Conservation (phyloP, 2,113 vertebrate genomes). For the Heterochromis multidens region DNA sequence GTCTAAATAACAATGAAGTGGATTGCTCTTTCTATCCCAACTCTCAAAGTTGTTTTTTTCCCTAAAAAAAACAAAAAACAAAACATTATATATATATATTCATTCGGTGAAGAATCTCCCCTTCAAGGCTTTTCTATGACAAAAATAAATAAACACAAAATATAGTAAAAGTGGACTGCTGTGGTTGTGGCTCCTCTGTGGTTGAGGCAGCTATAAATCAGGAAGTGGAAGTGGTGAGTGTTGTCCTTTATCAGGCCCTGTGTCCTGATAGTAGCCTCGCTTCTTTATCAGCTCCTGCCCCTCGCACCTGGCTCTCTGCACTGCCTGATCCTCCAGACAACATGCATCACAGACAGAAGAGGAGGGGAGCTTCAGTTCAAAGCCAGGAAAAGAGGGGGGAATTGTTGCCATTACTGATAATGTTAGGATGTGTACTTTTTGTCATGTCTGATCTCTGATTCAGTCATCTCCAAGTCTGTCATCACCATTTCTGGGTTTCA, state of each 20-base stretch:
- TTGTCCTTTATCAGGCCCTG: slow-evolving; percentile 62
- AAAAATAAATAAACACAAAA: slow-evolving; percentile 30
- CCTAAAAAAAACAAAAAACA: neutral
- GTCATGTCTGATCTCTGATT: slow-evolving; percentile 3
- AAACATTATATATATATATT: no score
- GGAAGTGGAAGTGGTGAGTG: slow-evolving; percentile 32
- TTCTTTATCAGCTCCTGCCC: slow-evolving; percentile 65
- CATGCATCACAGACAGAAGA: slow-evolving; percentile 14
- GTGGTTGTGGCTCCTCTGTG: neutral
- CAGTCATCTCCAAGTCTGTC: neutral
- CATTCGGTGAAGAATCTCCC: neutral
- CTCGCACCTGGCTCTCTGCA: slow-evolving; percentile 51
- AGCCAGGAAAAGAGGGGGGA: slow-evolving; percentile 5
- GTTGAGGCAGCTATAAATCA: slow-evolving; percentile 57
- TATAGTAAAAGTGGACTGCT: slow-evolving; percentile 9
- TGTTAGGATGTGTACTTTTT: slow-evolving; percentile 21
- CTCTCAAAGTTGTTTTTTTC: neutral
- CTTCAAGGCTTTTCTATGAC: neutral
- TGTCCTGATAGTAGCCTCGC: slow-evolving; percentile 59
- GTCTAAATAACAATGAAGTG: neutral
- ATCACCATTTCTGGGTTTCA: neutral
- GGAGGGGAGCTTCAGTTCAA: slow-evolving; percentile 21
- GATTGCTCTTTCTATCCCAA: neutral
- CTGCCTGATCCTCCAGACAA: slow-evolving; percentile 53
- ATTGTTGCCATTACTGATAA: slow-evolving; percentile 15